These are phyloP conservation scores for Enteromius thamalakanensis DNA, from an alignment of 2,797 vertebrate species.

Conservation along the genomic window DNA sequence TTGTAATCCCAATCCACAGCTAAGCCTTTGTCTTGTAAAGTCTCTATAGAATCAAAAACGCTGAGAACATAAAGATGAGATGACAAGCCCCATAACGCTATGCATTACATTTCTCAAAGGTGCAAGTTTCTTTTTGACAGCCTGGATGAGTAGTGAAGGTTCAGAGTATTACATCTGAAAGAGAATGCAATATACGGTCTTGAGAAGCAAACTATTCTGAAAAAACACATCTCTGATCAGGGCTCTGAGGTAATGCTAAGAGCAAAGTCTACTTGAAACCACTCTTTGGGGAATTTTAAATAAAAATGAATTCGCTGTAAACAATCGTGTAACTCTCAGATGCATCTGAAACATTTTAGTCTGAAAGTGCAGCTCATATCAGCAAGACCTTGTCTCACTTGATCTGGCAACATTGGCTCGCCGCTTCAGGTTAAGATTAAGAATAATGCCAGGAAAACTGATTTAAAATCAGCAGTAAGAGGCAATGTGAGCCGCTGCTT, in stretches of 20 bases:
- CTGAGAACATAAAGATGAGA: slow-evolving; percentile 25
- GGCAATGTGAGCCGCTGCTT: not conserved
- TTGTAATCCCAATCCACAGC: slow-evolving; percentile 29
- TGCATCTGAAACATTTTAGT: not conserved
- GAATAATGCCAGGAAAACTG: not conserved
- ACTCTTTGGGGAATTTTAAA: slow-evolving; percentile 27
- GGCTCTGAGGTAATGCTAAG: slow-evolving; percentile 19
- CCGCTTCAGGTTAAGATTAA: not conserved
- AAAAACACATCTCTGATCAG: slow-evolving; percentile 20
- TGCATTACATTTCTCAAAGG: slow-evolving; percentile 1
- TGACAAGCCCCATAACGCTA: slow-evolving; percentile 2
- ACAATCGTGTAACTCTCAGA: not conserved
- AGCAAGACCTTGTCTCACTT: not conserved
- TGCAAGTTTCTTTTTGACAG: slow-evolving; percentile 33
- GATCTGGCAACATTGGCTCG: not conserved
- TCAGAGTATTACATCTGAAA: slow-evolving; percentile 25
- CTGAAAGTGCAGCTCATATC: not conserved
- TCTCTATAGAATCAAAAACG: not conserved
- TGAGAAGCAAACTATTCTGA: slow-evolving; percentile 23
- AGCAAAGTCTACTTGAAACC: not conserved
- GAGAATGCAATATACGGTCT: slow-evolving; percentile 25
- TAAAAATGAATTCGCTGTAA: slow-evolving; percentile 16
- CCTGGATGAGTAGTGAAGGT: not conserved
- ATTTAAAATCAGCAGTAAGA: slow-evolving; percentile 2
- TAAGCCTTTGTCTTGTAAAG: slow-evolving; percentile 20